Percentiles rank a stretch among this genome's conserved stretches.
phyloP scores from a whole-genome alignment of 2,113 vertebrate species.

The Tonatia bakeri region DNA sequence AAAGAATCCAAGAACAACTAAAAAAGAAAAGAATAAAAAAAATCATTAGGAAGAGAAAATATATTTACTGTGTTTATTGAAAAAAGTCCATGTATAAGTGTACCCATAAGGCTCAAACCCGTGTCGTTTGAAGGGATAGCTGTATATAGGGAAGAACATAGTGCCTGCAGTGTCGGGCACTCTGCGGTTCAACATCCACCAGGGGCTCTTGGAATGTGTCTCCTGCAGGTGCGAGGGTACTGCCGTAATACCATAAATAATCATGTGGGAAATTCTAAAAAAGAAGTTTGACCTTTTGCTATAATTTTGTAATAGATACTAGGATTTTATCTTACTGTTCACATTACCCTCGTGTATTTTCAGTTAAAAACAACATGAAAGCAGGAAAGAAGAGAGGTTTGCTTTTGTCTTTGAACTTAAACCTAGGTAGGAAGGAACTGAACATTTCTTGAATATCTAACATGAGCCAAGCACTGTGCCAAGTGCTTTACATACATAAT shows the following conservation, averaged over 20 bases:
- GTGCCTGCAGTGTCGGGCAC: not conserved
- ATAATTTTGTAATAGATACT: not conserved
- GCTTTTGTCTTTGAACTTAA: constrained; percentile 10
- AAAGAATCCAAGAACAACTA: not conserved
- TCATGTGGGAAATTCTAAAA: not conserved
- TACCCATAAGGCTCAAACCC: not conserved
- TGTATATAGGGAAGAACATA: not conserved
- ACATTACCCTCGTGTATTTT: not conserved
- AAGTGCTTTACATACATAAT: too few relatives aligned
- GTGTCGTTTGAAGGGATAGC: not conserved
- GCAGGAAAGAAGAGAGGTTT: not conserved
- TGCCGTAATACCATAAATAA: not conserved
- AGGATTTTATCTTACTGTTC: not conserved
- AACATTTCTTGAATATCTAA: not conserved
- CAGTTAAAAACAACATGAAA: constrained; percentile 1
- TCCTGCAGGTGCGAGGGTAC: not conserved
- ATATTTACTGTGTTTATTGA: too few relatives aligned
- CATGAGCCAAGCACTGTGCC: not conserved
- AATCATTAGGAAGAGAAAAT: not conserved
- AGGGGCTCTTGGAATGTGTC: not conserved
- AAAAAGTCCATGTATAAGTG: not conserved
- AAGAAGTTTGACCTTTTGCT: not conserved
- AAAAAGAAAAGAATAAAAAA: not conserved
- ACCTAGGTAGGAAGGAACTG: not conserved
- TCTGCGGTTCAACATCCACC: not conserved